Base-by-base conservation (phyloP, 2,113 vertebrate species). In the Semnornis frantzii region DNA sequence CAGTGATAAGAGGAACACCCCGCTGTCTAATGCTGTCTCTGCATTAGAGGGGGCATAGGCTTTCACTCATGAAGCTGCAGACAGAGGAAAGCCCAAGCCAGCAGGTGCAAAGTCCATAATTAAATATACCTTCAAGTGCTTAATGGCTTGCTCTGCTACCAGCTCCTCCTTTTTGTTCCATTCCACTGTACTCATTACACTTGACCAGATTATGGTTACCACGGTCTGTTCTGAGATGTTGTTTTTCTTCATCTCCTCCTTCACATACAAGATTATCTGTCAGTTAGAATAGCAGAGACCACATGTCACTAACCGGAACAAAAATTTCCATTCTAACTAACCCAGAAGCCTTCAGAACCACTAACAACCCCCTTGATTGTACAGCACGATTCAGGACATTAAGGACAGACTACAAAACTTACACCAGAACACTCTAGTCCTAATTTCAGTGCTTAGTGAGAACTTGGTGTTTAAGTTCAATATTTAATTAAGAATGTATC, bases 81-180 rank as follows among this genome's bases (percentile, higher is more conserved):
- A 75, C 12, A 30, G 18, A 71, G 44, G n/a, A 46, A 72, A 91
- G 44, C 31, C 13, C 54, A 19, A 46, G 37, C 50, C 44, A 50
- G 30, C 0, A 1, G 16, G 7, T 55, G 16, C 25, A 9, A 48
- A 85, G 27, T 15, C 76, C 37, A 3, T 8, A 28, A 3, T 55
- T 21, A 52, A 64, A 66, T 23, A 25, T 97, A 99, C 99, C 99
- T 99, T 99, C 98, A 99, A 99, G 98, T 98, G 99, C 98, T 99
- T 99, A 98, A 99, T 99, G 98, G 99, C 99, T 99, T 99, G 99
- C 97, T 99, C 99, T 59, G 99, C 99, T 97, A 99, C 99, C 94
- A 99, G 98, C 98, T 99, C 99, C 96, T 99, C 99, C 73, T 99
- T 99, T 97, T 99, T 99, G 98, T 99, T 99, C 99, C 99, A 99